These are phyloP conservation scores for Listrodromus nycthemerus DNA, from an alignment of 2,888 invertebrate genomes.

Conservation along the genomic window DNA sequence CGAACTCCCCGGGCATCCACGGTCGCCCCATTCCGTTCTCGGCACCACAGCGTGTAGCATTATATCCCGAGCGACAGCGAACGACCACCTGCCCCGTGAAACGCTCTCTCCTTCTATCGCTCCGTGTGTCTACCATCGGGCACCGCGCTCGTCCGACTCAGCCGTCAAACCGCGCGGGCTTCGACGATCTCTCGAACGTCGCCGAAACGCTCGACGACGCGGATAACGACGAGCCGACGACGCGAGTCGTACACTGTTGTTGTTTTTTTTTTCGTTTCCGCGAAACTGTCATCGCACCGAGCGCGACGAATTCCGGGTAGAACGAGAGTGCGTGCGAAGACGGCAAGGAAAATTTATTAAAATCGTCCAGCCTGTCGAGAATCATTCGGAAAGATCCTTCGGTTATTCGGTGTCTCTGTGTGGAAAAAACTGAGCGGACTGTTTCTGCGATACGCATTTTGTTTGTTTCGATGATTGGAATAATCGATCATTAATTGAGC, in stretches of 20 bases:
- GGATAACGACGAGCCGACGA: too few relatives aligned
- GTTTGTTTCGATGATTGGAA: background rate
- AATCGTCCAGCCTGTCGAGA: too few relatives aligned
- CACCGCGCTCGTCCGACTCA: background rate
- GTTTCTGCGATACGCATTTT: background rate
- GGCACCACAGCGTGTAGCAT: conserved; percentile 83
- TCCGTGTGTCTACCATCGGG: background rate
- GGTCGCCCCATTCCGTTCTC: conserved; percentile 84
- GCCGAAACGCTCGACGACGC: too few relatives aligned
- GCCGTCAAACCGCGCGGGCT: background rate
- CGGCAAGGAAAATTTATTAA: too few relatives aligned
- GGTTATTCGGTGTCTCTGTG: background rate
- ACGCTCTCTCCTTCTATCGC: conserved; percentile 48
- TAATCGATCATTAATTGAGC: background rate
- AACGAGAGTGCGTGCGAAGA: too few relatives aligned
- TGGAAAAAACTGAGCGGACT: background rate
- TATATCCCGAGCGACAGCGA: conserved; percentile 71
- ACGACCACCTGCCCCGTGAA: conserved; percentile 71
- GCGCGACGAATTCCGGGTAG: too few relatives aligned
- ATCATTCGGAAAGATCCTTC: background rate
- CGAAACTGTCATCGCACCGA: too few relatives aligned
- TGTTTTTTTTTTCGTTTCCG: too few relatives aligned
- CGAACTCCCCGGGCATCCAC: conserved; percentile 84
- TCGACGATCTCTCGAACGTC: background rate
- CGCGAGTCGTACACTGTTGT: too few relatives aligned